Base-by-base conservation (phyloP, 2,797 vertebrate species). In the Scarus forsteni region DNA sequence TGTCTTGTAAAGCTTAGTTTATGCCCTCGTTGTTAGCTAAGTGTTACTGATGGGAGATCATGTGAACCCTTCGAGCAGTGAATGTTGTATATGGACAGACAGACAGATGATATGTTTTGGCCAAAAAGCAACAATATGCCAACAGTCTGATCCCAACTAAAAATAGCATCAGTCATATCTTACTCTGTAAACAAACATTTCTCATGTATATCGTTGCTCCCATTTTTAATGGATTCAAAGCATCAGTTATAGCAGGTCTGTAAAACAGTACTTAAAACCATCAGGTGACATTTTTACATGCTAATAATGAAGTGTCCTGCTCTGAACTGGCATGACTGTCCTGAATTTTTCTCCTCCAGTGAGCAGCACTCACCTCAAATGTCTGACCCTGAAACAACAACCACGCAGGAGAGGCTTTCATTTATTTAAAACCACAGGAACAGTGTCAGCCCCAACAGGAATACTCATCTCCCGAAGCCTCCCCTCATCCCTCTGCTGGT, bases 381-480 rank as follows among this genome's bases (percentile, higher is more conserved):
- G 19, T 60, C 14, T 50, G 18, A 66, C 67, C 12, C 46, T 58
- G 40, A 34, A 65, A 65, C 58, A 43, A 46, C 39, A 54, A 19
- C 36, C 8, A 44, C 8, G 12, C 14, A 3, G 40, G 49, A 45
- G 35, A 48, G 38, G 10, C 11, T 42, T 35, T 62, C 3, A 76
- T 43, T 69, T 60, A 65, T 76, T 81, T 42, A 65, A 53, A 10
- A 70, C n/a, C 14, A 35, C 39, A 9, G 39, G 59, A 72, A 79
- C 59, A 40, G 71, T 19, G 40, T 81, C 79, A 72, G 70, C 70
- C 80, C 54, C 15, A 54, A 53, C n/a, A 55, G 36, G 61, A 78
- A 62, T 12, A 58, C 66, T 14, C 11, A 14, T 46, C 61, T 72
- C 66, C 54, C 39, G 19, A 18, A 70, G 66, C 53, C 15, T 69